Evolutionary conservation across 1,140 invertebrate genomes (phyloP).

Genomic region (Semibalanus balanoides): DNA sequence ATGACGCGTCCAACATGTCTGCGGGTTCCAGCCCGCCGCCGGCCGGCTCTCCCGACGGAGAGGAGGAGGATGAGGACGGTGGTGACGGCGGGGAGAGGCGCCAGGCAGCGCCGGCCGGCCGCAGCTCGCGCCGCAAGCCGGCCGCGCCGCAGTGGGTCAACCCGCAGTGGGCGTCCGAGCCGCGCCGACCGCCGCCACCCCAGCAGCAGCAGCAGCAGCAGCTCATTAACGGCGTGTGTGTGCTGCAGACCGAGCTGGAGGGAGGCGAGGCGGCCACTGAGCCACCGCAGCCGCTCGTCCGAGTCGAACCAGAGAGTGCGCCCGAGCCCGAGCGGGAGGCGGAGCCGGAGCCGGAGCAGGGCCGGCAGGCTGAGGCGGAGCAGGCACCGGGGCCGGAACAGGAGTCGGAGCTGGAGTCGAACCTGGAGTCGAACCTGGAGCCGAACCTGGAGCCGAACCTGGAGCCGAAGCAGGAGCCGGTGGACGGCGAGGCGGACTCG

Average conservation of each 20-base stretch:
- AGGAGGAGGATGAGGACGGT: slow-evolving; percentile 44
- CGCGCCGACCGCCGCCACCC: slow-evolving; percentile 16
- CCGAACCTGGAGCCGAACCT: slow-evolving; percentile 10
- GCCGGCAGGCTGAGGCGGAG: slow-evolving; percentile 7
- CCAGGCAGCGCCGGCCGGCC: slow-evolving; percentile 13
- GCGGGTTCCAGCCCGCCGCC: slow-evolving; percentile 21
- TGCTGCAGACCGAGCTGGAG: slow-evolving; percentile 46
- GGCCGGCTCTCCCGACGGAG: slow-evolving; percentile 38
- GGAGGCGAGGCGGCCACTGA: slow-evolving; percentile 17
- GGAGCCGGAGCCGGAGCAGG: slow-evolving; percentile 10
- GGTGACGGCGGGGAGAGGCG: slow-evolving; percentile 27
- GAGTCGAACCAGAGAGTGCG: slow-evolving; percentile 18
- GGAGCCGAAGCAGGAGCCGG: slow-evolving; percentile 3
- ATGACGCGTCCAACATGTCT: slow-evolving; percentile 23
- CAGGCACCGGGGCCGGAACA: slow-evolving; percentile 10
- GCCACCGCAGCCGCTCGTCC: slow-evolving; percentile 13
- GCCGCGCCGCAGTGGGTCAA: slow-evolving; percentile 94
- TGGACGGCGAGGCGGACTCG: background rate
- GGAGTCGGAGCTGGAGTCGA: slow-evolving; percentile 10
- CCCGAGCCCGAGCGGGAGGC: slow-evolving; percentile 15
- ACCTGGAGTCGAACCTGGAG: slow-evolving; percentile 9
- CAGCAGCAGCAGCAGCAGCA: slow-evolving; percentile 60
- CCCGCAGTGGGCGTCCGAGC: slow-evolving; percentile 59
- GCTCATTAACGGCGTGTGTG: slow-evolving; percentile 81
- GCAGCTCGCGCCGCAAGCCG: slow-evolving; percentile 57